Conservation (phyloP, 2,797 vertebrate genomes). For the Pangasius krempfi region DNA sequence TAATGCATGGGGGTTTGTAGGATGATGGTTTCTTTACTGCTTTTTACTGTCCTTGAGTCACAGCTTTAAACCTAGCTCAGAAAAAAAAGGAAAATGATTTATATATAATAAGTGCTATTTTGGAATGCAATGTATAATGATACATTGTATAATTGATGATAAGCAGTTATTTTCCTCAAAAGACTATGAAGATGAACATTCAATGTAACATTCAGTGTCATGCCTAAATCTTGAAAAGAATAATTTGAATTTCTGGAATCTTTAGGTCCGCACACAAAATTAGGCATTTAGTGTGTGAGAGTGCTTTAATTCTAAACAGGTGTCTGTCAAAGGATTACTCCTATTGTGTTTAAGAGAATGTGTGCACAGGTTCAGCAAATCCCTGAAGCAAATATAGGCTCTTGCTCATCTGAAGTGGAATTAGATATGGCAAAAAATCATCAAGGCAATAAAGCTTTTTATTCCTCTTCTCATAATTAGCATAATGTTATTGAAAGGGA, state of each 20-base stretch:
- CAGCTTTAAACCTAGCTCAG: not conserved
- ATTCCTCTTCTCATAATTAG: constrained; percentile 52
- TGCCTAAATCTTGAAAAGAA: no score
- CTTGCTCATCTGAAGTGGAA: constrained; percentile 42
- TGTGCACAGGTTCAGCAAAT: constrained; percentile 40
- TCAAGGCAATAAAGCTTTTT: constrained; percentile 50
- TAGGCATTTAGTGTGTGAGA: constrained; percentile 29
- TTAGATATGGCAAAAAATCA: constrained; percentile 45
- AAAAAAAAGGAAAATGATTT: not conserved
- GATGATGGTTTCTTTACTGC: not conserved
- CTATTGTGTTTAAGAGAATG: constrained; percentile 56
- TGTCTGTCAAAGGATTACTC: constrained; percentile 56
- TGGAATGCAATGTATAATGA: not conserved
- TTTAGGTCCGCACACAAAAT: constrained; percentile 45
- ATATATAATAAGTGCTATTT: not conserved
- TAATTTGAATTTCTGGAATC: not conserved
- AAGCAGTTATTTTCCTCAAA: not conserved
- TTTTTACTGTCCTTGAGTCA: not conserved
- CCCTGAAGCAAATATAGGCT: constrained; percentile 37
- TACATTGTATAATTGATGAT: not conserved
- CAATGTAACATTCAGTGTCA: not conserved
- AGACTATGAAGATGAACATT: not conserved
- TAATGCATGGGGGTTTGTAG: not conserved
- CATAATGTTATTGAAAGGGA: constrained; percentile 50
- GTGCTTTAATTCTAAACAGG: constrained; percentile 59